A percentile compares a stretch with the other conserved stretches of the same genome.
phyloP scores from a whole-genome alignment of 2,888 invertebrate genomes.

The Drosophila setosimentum region DNA sequence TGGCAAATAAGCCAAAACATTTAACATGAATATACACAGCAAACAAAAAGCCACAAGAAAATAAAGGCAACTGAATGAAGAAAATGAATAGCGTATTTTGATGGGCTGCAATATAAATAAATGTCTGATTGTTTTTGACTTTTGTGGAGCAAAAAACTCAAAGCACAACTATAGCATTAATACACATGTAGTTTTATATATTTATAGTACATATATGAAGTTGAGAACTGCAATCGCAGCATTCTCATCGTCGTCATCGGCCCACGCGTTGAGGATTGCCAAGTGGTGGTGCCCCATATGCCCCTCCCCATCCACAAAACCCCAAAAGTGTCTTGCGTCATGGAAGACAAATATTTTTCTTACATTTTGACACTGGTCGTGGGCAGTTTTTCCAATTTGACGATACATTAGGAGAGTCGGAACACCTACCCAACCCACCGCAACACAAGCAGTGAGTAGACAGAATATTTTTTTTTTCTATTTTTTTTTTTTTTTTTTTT shows the following conservation, averaged over 20 bases:
- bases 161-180: not conserved
- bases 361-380: conserved; percentile 38
- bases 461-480: not conserved
- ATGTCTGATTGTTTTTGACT: conserved; percentile 27
- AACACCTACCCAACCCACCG: not conserved
- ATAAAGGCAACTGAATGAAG: conserved; percentile 13
- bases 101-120: conserved; percentile 16
- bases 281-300: conserved; percentile 13
- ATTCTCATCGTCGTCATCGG: conserved; percentile 11
- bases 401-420: conserved; percentile 24
- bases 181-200: conserved; percentile 6
- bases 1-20: conserved; percentile 52
- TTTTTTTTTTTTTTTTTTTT: not conserved
- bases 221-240: conserved; percentile 44
- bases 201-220: conserved; percentile 35
- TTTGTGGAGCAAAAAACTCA: conserved; percentile 44
- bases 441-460: conserved; percentile 3
- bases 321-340: conserved; percentile 43
- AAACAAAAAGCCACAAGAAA: conserved; percentile 4
- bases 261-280: conserved; percentile 46
- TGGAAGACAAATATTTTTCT: conserved; percentile 44
- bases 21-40: conserved; percentile 41
- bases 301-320: not conserved
- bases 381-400: conserved; percentile 60
- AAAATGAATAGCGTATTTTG: conserved; percentile 16